These are phyloP conservation scores for Cordilura impudica DNA, from an alignment of 2,888 invertebrate genomes.

Conservation along the genomic window DNA sequence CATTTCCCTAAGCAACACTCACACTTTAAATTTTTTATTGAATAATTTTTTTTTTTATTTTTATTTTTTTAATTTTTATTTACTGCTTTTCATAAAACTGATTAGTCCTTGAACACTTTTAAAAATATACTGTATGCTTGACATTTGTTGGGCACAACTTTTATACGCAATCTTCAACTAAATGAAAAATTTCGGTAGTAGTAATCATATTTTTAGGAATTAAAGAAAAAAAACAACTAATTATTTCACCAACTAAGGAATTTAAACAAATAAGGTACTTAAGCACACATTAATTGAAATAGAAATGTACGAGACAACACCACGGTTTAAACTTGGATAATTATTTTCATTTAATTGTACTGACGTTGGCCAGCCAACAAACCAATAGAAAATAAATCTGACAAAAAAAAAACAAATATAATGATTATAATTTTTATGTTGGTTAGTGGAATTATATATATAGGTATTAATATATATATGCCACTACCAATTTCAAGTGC, in stretches of 20 bases:
- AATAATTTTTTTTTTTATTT: not conserved
- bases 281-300: not conserved
- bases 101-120: not conserved
- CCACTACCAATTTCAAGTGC: not conserved
- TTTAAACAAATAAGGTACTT: slow-evolving; percentile 5
- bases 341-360: not conserved
- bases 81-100: no score
- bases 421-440: no score
- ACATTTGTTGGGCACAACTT: not conserved
- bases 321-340: slow-evolving; percentile 28
- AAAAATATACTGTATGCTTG: not conserved
- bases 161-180: not conserved
- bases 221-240: not conserved
- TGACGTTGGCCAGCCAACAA: slow-evolving; percentile 22
- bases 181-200: not conserved
- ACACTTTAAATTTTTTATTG: no score
- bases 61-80: no score
- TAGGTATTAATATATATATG: no score
- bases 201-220: not conserved
- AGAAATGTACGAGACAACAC: slow-evolving; percentile 54
- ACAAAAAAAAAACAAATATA: not conserved
- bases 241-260: no score
- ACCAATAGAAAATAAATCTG: not conserved
- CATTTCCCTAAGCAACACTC: no score
- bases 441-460: no score